Evolutionary conservation across 2,113 vertebrate genomes (phyloP).

Genomic region (Sapajus apella): DNA sequence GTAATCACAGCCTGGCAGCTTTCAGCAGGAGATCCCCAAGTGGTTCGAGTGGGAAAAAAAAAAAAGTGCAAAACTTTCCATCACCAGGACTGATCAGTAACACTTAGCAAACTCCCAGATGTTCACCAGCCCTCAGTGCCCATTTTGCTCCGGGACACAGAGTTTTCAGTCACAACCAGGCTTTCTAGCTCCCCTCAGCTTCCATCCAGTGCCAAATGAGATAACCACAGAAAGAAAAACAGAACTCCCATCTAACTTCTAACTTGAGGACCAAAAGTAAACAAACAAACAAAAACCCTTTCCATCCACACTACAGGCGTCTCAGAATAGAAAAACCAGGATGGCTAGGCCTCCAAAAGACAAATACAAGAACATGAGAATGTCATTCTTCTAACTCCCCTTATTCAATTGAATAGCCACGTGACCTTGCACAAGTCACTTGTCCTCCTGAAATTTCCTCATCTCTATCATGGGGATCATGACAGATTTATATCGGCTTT

Average conservation of each 20-base stretch:
- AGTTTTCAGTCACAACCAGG: neutral
- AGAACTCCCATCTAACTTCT: neutral
- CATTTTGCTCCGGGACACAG: neutral
- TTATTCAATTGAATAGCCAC: neutral
- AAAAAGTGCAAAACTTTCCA: neutral
- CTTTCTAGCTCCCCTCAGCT: neutral
- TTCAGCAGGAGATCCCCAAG: neutral
- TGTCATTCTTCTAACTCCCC: neutral
- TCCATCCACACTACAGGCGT: neutral
- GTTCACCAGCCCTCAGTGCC: fast-evolving
- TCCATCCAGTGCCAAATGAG: neutral
- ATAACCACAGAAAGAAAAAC: neutral
- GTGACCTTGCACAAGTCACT: neutral
- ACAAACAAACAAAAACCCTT: neutral
- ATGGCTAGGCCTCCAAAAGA: neutral
- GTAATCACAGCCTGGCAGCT: neutral
- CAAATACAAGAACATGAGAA: neutral
- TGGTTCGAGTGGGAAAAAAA: neutral
- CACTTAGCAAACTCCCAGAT: neutral
- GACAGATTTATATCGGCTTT: neutral
- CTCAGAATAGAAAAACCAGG: neutral
- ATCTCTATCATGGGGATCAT: neutral
- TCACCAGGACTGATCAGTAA: neutral
- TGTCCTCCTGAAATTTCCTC: neutral
- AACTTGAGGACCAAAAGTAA: neutral